Percentiles rank a stretch among this genome's conserved stretches.
phyloP scores from a whole-genome alignment of 2,113 vertebrate genomes.

The Himantopus leucocephalus region DNA sequence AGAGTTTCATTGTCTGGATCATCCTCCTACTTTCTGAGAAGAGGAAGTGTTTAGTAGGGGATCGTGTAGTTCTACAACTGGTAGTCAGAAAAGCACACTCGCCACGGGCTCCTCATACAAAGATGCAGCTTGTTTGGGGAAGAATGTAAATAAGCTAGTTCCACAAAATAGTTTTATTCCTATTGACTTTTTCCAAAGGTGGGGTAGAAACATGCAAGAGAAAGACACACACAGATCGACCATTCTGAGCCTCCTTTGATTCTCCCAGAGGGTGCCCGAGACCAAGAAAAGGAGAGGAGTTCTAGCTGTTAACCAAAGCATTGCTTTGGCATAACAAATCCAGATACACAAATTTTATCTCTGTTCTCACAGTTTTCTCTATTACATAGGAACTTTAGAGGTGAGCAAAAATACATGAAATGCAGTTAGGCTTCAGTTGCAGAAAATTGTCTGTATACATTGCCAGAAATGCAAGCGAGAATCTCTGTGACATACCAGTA shows the following conservation, averaged over 20 bases:
- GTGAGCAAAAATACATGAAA: neutral
- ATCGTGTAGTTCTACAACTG: neutral
- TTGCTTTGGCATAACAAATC: neutral
- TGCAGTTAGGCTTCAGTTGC: neutral
- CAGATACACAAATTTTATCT: neutral
- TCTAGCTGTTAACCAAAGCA: neutral
- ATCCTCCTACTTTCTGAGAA: neutral
- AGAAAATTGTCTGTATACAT: neutral
- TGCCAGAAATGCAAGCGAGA: neutral
- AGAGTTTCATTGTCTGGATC: neutral
- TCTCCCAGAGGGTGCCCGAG: neutral
- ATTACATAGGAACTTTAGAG: neutral
- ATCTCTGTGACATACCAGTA: neutral
- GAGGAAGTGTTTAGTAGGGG: neutral
- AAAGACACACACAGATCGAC: neutral
- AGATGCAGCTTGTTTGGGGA: neutral
- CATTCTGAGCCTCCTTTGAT: neutral
- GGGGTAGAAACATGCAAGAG: neutral
- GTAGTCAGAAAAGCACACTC: neutral
- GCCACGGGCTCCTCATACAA: neutral
- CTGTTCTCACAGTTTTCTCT: neutral
- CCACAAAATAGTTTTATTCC: neutral
- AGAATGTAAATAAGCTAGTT: neutral
- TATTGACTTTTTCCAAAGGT: neutral
- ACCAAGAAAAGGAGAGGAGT: neutral